Conservation (phyloP, 2,797 vertebrate genomes). For the Cirrhinus mrigala region DNA sequence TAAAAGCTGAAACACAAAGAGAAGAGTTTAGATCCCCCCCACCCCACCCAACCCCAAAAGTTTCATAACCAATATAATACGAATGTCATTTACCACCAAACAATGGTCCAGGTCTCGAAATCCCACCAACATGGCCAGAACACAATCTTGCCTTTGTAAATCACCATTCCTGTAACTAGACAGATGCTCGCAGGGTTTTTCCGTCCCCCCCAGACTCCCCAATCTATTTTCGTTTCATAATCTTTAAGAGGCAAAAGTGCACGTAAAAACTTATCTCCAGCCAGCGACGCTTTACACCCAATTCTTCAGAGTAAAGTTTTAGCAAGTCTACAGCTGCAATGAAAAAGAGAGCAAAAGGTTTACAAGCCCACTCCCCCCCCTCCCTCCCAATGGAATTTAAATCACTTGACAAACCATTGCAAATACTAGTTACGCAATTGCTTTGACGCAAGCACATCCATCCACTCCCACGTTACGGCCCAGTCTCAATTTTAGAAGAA, state of each 20-base stretch:
- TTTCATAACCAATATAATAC: neutral
- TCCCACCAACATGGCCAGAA: constrained; percentile 9
- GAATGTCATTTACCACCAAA: constrained; percentile 48
- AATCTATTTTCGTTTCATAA: neutral
- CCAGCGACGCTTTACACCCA: constrained; percentile 26
- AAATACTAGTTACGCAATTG: constrained; percentile 14
- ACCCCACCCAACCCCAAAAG: neutral
- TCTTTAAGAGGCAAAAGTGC: neutral
- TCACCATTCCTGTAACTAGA: constrained; percentile 59
- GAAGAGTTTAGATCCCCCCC: constrained; percentile 54
- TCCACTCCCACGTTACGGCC: constrained; percentile 66
- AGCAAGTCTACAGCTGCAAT: constrained; percentile 70
- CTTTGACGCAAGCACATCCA: constrained; percentile 59
- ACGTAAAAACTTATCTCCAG: constrained; percentile 49
- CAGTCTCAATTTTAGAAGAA: constrained; percentile 69
- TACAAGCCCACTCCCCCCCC: constrained; percentile 60
- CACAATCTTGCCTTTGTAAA: constrained; percentile 4
- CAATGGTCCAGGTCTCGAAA: constrained; percentile 23
- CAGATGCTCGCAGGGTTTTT: constrained; percentile 43
- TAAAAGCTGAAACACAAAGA: constrained; percentile 60
- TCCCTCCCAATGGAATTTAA: constrained; percentile 35
- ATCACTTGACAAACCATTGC: neutral
- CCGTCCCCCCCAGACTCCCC: constrained; percentile 13
- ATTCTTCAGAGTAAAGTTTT: constrained; percentile 16
- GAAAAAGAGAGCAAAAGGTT: constrained; percentile 70